Evolutionary conservation across 1,140 invertebrate genomes (phyloP).

Genomic region (Achatina immaculata): DNA sequence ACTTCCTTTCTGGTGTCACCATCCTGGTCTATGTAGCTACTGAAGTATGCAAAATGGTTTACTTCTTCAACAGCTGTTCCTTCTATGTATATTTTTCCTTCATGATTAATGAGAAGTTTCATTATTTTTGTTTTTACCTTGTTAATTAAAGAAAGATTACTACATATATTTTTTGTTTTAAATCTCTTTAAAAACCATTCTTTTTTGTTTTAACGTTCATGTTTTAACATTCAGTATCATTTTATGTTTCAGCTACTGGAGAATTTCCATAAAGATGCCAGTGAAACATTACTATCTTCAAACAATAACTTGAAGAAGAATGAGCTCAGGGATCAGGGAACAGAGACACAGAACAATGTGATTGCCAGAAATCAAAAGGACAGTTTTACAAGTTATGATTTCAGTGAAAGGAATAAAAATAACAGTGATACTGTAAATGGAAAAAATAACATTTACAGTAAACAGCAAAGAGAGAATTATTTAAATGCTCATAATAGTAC

Average conservation of each 20-base stretch:
- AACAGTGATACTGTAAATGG: constrained; percentile 1
- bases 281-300: background rate
- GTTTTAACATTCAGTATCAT: background rate
- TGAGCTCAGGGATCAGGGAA: background rate
- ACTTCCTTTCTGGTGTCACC: no score
- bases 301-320: constrained; percentile 8
- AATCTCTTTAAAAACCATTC: no score
- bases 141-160: no score
- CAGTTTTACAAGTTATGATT: background rate
- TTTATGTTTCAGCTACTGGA: constrained; percentile 53
- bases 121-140: no score
- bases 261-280: constrained; percentile 47
- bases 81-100: no score
- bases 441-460: background rate
- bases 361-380: background rate
- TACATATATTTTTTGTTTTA: no score
- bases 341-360: background rate
- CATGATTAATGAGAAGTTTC: no score
- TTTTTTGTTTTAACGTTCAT: no score
- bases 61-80: no score
- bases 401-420: background rate
- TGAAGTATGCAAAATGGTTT: no score
- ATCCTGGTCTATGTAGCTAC: no score
- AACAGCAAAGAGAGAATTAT: background rate
- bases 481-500: background rate